phyloP scores from a whole-genome alignment of 1,140 invertebrate species.

The Leguminivora glycinivorella region DNA sequence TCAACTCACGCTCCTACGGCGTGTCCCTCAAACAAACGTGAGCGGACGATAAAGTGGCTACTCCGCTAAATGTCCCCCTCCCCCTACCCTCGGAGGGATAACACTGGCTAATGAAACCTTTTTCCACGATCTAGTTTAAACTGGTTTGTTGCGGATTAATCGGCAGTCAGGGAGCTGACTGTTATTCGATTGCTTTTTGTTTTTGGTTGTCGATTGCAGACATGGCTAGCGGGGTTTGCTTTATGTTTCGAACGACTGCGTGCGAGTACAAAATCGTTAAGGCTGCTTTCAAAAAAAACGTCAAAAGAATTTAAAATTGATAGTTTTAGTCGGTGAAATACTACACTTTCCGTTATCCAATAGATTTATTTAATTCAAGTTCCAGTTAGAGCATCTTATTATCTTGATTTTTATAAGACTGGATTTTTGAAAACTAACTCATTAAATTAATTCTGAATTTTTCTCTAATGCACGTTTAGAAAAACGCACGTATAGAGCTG shows the following conservation, averaged over 20 bases:
- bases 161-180: slow-evolving; percentile 16
- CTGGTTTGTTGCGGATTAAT: slow-evolving; percentile 11
- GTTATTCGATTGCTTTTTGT: slow-evolving; percentile 17
- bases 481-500: too few relatives aligned
- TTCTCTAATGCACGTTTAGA: too few relatives aligned
- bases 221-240: neutral
- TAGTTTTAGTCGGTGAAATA: too few relatives aligned
- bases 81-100: slow-evolving; percentile 12
- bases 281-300: too few relatives aligned
- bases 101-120: slow-evolving; percentile 24
- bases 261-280: neutral
- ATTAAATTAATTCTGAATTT: too few relatives aligned
- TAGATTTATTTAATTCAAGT: too few relatives aligned
- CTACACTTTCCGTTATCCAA: too few relatives aligned
- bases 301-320: too few relatives aligned
- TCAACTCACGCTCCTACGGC: neutral
- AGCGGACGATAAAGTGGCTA: slow-evolving; percentile 17
- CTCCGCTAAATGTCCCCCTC: slow-evolving; percentile 9
- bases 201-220: neutral
- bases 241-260: neutral
- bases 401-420: too few relatives aligned
- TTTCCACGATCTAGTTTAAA: slow-evolving; percentile 26
- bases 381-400: too few relatives aligned
- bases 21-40: slow-evolving; percentile 18
- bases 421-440: too few relatives aligned